phyloP scores from a whole-genome alignment of 2,888 invertebrate genomes.

The Macrophya annulata region DNA sequence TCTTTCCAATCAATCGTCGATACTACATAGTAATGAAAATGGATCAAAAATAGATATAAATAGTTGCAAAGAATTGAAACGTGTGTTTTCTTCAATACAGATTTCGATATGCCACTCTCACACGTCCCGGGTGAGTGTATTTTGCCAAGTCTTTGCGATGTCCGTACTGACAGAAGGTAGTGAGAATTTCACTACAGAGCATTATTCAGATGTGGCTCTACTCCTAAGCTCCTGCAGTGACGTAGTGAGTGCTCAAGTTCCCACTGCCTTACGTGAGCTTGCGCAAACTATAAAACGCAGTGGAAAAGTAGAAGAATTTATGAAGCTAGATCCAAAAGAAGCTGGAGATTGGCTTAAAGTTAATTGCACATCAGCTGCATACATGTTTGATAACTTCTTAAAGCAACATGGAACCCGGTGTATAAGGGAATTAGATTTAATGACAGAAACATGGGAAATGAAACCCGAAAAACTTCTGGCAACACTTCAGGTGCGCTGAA shows the following conservation, averaged over 20 bases:
- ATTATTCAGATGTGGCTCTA: constrained; percentile 86
- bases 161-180: constrained; percentile 81
- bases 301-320: constrained; percentile 81
- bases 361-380: constrained; percentile 80
- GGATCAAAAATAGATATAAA: neutral
- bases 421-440: constrained; percentile 86
- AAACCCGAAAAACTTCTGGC: constrained; percentile 84
- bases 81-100: constrained; percentile 65
- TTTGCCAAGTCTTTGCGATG: constrained; percentile 83
- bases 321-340: constrained; percentile 79
- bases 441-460: constrained; percentile 85
- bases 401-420: constrained; percentile 87
- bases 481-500: constrained; percentile 82
- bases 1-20: neutral
- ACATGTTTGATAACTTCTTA: constrained; percentile 83
- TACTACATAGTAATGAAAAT: neutral
- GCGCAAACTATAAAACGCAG: constrained; percentile 78
- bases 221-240: constrained; percentile 86
- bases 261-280: constrained; percentile 81
- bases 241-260: constrained; percentile 90
- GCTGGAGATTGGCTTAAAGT: constrained; percentile 83
- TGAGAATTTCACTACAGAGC: constrained; percentile 83
- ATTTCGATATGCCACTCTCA: constrained; percentile 78
- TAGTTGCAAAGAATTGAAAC: neutral
- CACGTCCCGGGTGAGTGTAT: constrained; percentile 80